Conservation (phyloP, 2,888 invertebrate genomes). For the Drosophila ustulata region DNA sequence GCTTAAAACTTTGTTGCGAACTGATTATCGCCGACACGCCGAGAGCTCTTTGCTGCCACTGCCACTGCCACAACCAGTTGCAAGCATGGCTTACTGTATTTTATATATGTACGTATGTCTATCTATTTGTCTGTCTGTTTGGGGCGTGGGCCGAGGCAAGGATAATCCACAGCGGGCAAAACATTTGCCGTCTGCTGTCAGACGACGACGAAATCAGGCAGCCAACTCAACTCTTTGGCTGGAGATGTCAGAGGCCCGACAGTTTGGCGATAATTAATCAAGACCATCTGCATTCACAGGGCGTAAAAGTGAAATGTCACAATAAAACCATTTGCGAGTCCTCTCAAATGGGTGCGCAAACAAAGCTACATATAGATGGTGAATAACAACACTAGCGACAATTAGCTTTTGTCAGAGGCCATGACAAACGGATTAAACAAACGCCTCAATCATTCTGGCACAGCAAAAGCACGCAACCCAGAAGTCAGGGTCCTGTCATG, state of each 20-base stretch:
- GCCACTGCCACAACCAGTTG: slow-evolving; percentile 45
- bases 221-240: slow-evolving; percentile 52
- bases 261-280: slow-evolving; percentile 71
- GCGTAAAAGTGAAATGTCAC: slow-evolving; percentile 74
- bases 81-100: slow-evolving; percentile 47
- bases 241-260: slow-evolving; percentile 48
- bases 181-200: slow-evolving; percentile 59
- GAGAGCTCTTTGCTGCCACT: slow-evolving; percentile 16
- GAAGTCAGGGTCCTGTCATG: slow-evolving; percentile 45
- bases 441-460: slow-evolving; percentile 70
- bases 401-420: slow-evolving; percentile 73
- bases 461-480: slow-evolving; percentile 52
- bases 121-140: not conserved
- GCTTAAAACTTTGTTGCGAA: slow-evolving; percentile 69
- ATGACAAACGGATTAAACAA: slow-evolving; percentile 75
- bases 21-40: slow-evolving; percentile 67
- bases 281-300: slow-evolving; percentile 68
- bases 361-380: not conserved
- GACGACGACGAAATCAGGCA: slow-evolving; percentile 50
- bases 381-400: slow-evolving; percentile 52
- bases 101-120: not conserved
- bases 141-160: not conserved
- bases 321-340: slow-evolving; percentile 71
- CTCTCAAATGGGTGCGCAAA: slow-evolving; percentile 34
- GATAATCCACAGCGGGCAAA: slow-evolving; percentile 14